phyloP scores from a whole-genome alignment of 2,888 invertebrate genomes.

The Geophilus truncorum region DNA sequence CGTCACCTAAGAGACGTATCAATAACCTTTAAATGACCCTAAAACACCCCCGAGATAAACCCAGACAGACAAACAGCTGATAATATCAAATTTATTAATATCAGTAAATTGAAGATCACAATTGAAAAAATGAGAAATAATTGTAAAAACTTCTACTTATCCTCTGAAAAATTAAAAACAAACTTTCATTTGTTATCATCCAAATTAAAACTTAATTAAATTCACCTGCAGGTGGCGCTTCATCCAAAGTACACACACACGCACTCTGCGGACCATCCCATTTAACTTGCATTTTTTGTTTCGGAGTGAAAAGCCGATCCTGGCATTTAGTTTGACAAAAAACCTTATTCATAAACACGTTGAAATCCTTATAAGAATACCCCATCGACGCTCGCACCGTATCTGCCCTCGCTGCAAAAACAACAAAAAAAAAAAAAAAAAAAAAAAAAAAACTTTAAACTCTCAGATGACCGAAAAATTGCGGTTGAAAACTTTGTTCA shows the following conservation, averaged over 20 bases:
- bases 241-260: background rate
- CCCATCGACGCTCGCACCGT: background rate
- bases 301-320: background rate
- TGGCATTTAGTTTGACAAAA: background rate
- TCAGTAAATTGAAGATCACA: background rate
- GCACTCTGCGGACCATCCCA: background rate
- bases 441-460: too few relatives aligned
- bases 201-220: background rate
- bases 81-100: conserved; percentile 1
- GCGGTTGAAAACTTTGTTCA: background rate
- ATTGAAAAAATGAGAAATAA: background rate
- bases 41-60: background rate
- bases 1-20: background rate
- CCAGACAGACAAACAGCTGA: background rate
- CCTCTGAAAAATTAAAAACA: background rate
- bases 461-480: too few relatives aligned
- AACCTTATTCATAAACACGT: background rate
- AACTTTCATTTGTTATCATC: background rate
- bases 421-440: background rate
- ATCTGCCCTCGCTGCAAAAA: background rate
- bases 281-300: background rate
- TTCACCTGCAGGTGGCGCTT: background rate
- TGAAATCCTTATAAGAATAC: background rate
- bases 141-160: background rate
- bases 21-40: background rate